Conservation (phyloP, 2,113 vertebrate species). For the Hipposideros armiger region DNA sequence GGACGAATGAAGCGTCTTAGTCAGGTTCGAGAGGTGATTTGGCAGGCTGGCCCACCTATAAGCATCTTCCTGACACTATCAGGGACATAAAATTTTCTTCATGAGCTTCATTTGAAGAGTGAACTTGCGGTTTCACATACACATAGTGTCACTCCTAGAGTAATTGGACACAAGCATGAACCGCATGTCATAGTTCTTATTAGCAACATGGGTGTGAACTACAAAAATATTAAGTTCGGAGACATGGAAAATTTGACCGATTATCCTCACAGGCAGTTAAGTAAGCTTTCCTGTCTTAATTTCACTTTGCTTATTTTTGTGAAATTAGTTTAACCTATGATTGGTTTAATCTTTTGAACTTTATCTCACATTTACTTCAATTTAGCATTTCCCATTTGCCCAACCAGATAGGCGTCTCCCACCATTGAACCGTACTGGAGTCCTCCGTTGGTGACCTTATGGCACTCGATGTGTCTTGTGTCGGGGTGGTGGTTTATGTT, state of each 20-base stretch:
- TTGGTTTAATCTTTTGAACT: constrained; percentile 17
- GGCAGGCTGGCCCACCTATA: background rate
- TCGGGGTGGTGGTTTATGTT: background rate
- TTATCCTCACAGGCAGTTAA: background rate
- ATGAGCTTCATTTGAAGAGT: background rate
- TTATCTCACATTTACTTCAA: background rate
- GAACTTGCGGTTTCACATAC: background rate
- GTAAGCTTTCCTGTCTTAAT: background rate
- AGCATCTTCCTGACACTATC: background rate
- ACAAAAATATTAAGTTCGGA: constrained; percentile 3
- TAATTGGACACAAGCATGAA: background rate
- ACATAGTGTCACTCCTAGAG: background rate
- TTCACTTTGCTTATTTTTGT: constrained; percentile 7
- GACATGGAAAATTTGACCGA: background rate
- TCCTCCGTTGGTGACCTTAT: background rate
- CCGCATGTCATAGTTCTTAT: background rate
- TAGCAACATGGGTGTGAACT: background rate
- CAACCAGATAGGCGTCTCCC: background rate
- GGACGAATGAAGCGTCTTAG: background rate
- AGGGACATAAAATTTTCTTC: background rate
- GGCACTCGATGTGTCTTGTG: background rate
- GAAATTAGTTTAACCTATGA: background rate
- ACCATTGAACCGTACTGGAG: background rate
- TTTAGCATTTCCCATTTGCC: background rate
- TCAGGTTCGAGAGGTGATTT: background rate